Percentiles rank a stretch among this genome's conserved stretches.
Conservation (phyloP, 2,797 vertebrate genomes). For the Oreonectes daqikongensis region DNA sequence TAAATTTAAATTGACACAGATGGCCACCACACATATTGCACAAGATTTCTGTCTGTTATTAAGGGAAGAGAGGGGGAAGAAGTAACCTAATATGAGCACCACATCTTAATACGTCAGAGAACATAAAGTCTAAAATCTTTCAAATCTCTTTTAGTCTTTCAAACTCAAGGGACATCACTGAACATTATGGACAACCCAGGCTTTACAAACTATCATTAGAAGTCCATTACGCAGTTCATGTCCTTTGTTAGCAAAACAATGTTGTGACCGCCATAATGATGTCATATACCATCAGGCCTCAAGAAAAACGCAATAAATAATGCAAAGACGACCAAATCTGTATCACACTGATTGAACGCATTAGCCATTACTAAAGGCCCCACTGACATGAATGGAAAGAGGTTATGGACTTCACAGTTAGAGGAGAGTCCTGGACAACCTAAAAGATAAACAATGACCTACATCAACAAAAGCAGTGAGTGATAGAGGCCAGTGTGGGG, state of each 20-base stretch:
- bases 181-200: not conserved
- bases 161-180: not conserved
- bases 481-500: constrained; percentile 48
- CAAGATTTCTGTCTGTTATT: too few relatives aligned
- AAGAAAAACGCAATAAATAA: not conserved
- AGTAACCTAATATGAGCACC: too few relatives aligned
- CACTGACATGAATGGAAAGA: constrained; percentile 4
- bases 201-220: not conserved
- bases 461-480: constrained; percentile 39
- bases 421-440: constrained; percentile 33
- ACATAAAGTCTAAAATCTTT: too few relatives aligned
- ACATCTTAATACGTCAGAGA: too few relatives aligned
- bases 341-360: not conserved
- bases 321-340: not conserved
- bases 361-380: not conserved
- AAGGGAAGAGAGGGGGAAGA: too few relatives aligned
- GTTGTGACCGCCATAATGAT: not conserved
- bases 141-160: too few relatives aligned
- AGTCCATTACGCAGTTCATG: not conserved
- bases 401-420: constrained; percentile 11
- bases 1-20: too few relatives aligned
- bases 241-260: not conserved
- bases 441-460: constrained; percentile 47
- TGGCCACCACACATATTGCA: too few relatives aligned
- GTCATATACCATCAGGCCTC: not conserved